Percentiles rank a stretch among this genome's conserved stretches.
Conservation (phyloP, 1,140 invertebrate species). For the Pteromalus puparum region DNA sequence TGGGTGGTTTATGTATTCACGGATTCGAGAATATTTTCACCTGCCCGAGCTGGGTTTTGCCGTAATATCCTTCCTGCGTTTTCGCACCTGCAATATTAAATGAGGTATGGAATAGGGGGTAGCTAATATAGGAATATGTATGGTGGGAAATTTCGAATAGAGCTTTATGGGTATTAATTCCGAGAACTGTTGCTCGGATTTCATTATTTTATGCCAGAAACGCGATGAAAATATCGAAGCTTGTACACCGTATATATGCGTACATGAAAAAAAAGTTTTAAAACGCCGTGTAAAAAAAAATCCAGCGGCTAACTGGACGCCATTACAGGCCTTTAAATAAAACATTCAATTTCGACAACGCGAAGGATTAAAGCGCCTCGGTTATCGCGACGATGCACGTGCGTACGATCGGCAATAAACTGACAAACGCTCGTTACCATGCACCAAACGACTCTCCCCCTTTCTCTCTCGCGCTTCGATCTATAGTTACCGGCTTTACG, state of each 20-base stretch:
- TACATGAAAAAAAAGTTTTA: background rate
- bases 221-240: background rate
- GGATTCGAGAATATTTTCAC: constrained; percentile 18
- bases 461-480: too few species aligned
- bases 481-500: too few species aligned
- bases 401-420: constrained; percentile 1
- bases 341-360: background rate
- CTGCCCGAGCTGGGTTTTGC: background rate
- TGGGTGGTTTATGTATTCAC: background rate
- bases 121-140: too few species aligned
- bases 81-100: too few species aligned
- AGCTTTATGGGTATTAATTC: too few species aligned
- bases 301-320: background rate
- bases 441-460: background rate
- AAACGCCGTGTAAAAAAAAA: background rate
- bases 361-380: background rate
- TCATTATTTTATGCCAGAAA: too few species aligned
- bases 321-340: background rate
- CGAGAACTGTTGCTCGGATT: too few species aligned
- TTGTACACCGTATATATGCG: background rate
- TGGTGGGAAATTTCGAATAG: too few species aligned
- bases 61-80: background rate
- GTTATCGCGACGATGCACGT: background rate
- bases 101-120: too few species aligned
- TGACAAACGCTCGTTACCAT: constrained; percentile 3